These are phyloP conservation scores for Eupithecia subfuscata DNA, from an alignment of 2,888 invertebrate genomes.

Conservation along the genomic window DNA sequence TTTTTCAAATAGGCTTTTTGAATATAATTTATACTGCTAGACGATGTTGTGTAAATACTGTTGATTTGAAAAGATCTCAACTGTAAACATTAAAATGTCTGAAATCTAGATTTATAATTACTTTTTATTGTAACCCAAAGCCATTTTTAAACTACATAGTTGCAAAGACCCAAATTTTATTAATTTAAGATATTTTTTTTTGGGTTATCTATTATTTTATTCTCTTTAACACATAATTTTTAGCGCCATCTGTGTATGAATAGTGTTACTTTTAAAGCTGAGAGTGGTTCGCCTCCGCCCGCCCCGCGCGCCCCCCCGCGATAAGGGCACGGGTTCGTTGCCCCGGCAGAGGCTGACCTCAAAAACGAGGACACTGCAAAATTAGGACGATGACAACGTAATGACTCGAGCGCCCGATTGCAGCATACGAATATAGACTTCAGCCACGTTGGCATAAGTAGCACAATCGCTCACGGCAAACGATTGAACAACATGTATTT, in stretches of 20 bases:
- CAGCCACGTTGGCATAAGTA: conserved; percentile 51
- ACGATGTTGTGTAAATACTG: background rate
- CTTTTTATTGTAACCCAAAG: background rate
- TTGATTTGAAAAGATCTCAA: background rate
- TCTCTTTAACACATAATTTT: conserved; percentile 10
- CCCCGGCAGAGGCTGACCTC: conserved; percentile 86
- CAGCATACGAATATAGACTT: conserved; percentile 65
- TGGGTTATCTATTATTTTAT: background rate
- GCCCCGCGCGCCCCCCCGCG: conserved; percentile 67
- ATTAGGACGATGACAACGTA: conserved; percentile 84
- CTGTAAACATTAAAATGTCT: background rate
- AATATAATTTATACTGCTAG: background rate
- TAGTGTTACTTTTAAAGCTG: conserved; percentile 53
- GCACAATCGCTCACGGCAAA: conserved; percentile 47
- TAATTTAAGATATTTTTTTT: background rate
- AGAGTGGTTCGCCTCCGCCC: conserved; percentile 45
- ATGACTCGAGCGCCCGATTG: conserved; percentile 73
- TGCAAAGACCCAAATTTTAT: background rate
- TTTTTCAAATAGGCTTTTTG: conserved; percentile 29
- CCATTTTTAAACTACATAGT: background rate
- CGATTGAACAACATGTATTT: conserved; percentile 79
- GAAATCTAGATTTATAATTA: background rate
- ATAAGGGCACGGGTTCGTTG: conserved; percentile 85
- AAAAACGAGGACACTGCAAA: conserved; percentile 89
- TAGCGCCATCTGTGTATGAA: conserved; percentile 73